Evolutionary conservation across 2,797 vertebrate species (phyloP).

Genomic region (Cirrhinus molitorella): DNA sequence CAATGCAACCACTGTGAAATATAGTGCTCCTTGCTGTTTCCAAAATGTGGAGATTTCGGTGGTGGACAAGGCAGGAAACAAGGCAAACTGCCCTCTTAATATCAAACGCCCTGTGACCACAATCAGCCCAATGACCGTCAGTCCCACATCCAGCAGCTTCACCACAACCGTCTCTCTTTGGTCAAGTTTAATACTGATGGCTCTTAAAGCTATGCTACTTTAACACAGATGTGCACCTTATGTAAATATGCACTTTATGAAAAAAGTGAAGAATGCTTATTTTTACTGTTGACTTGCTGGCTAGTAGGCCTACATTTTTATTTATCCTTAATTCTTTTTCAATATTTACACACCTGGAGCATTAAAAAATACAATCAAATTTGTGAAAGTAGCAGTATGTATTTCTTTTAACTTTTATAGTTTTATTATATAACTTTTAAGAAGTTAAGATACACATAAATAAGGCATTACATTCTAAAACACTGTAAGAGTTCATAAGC

Average conservation of each 20-base stretch:
- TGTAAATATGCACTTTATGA: neutral
- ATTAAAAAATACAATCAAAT: neutral
- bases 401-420: neutral
- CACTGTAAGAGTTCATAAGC: neutral
- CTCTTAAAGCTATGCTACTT: neutral
- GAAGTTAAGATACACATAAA: neutral
- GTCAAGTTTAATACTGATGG: constrained; percentile 4
- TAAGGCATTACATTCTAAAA: neutral
- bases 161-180: neutral
- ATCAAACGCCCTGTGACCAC: constrained; percentile 24
- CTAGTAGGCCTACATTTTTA: neutral
- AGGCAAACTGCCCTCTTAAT: constrained; percentile 26
- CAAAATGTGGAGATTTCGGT: constrained; percentile 29
- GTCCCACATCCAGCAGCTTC: constrained; percentile 5
- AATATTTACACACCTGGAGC: neutral
- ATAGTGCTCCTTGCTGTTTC: constrained; percentile 33
- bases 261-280: neutral
- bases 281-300: neutral
- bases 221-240: neutral
- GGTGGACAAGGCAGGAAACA: constrained; percentile 39
- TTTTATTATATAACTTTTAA: neutral
- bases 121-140: neutral
- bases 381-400: neutral
- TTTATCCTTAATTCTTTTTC: neutral
- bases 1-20: constrained; percentile 30